phyloP scores from a whole-genome alignment of 1,140 invertebrate genomes.

The Drosophila carrolli region DNA sequence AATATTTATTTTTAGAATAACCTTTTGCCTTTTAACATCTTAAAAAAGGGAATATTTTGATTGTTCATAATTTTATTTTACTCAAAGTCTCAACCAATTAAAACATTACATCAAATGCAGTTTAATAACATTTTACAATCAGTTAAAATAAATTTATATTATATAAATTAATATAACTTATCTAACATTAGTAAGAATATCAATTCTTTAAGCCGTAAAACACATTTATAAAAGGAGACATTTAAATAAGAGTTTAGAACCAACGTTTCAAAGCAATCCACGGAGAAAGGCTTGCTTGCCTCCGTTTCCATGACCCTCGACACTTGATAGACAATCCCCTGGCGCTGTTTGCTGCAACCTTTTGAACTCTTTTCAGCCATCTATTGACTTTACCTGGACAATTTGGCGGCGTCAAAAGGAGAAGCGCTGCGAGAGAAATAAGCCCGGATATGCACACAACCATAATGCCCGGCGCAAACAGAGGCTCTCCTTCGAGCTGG shows the following conservation, averaged over 20 bases:
- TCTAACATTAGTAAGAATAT: too few relatives aligned
- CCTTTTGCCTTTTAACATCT: too few relatives aligned
- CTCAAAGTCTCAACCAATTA: too few relatives aligned
- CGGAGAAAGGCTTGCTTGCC: neutral
- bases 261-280: neutral
- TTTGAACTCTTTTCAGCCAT: constrained; percentile 38
- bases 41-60: too few relatives aligned
- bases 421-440: constrained; percentile 26
- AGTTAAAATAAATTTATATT: too few relatives aligned
- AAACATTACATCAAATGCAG: too few relatives aligned
- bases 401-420: constrained; percentile 38
- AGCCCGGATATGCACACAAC: constrained; percentile 46
- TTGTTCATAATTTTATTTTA: too few relatives aligned
- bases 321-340: constrained; percentile 20
- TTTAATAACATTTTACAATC: too few relatives aligned
- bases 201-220: neutral
- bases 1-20: too few relatives aligned
- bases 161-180: too few relatives aligned
- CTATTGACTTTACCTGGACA: constrained; percentile 53
- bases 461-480: constrained; percentile 44
- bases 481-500: constrained; percentile 33
- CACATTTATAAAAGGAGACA: too few relatives aligned
- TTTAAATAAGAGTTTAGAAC: neutral
- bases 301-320: constrained; percentile 2
- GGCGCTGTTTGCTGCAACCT: constrained; percentile 16